A percentile compares a stretch with the other conserved stretches of the same genome.
phyloP scores from a whole-genome alignment of 2,113 vertebrate species.

The Pagrus major region DNA sequence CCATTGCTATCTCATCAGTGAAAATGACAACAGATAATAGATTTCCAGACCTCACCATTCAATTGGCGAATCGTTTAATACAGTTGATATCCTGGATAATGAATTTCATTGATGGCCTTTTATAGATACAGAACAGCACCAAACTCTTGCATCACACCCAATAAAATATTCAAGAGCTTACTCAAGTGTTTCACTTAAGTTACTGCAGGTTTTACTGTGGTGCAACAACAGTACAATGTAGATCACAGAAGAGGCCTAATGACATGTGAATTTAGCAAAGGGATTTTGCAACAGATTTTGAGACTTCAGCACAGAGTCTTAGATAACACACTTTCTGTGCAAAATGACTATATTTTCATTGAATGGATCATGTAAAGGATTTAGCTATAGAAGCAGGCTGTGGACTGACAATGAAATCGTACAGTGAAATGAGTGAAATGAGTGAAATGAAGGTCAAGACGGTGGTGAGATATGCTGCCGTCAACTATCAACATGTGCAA shows the following conservation, averaged over 20 bases:
- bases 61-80: slow-evolving; percentile 52
- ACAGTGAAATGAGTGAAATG: background rate
- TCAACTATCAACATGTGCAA: background rate
- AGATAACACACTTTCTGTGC: background rate
- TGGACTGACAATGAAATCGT: background rate
- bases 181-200: slow-evolving; percentile 39
- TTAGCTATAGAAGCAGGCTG: background rate
- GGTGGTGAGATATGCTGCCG: background rate
- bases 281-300: background rate
- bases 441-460: background rate
- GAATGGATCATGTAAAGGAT: background rate
- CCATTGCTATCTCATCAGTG: slow-evolving; percentile 46
- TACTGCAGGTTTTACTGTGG: slow-evolving; percentile 12
- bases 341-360: background rate
- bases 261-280: slow-evolving; percentile 4
- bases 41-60: slow-evolving; percentile 50
- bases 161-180: slow-evolving; percentile 55
- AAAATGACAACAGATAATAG: slow-evolving; percentile 64
- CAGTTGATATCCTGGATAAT: slow-evolving; percentile 48
- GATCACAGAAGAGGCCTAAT: slow-evolving; percentile 12
- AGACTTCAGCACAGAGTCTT: background rate
- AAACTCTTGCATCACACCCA: slow-evolving; percentile 29
- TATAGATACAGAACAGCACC: slow-evolving; percentile 25
- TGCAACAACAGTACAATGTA: background rate
- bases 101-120: slow-evolving; percentile 47